Percentiles rank a stretch among this genome's conserved stretches.
Conservation (phyloP, 2,888 invertebrate species). For the Ligdia adustata region DNA sequence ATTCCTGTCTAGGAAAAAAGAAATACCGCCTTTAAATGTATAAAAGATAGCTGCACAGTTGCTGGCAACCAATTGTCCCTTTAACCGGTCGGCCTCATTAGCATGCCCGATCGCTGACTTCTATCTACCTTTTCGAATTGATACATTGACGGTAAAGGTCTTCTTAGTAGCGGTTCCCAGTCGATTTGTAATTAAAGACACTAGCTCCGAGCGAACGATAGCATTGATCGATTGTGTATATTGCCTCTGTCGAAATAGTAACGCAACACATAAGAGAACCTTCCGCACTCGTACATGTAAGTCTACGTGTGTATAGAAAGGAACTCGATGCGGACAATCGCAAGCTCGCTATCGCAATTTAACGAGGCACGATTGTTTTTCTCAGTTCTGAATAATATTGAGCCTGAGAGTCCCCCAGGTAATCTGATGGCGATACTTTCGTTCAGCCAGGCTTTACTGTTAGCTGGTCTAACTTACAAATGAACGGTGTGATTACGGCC, state of each 20-base stretch:
- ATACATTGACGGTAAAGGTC: constrained; percentile 74
- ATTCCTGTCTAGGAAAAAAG: constrained; percentile 55
- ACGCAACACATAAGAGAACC: constrained; percentile 29
- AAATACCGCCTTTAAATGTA: constrained; percentile 67
- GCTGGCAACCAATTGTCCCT: constrained; percentile 71
- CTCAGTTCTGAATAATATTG: constrained; percentile 83
- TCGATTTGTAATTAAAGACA: constrained; percentile 62
- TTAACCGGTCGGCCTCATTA: constrained; percentile 73
- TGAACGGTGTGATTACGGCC: constrained; percentile 80
- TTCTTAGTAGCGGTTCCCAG: constrained; percentile 55
- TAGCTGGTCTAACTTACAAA: constrained; percentile 76
- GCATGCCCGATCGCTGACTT: constrained; percentile 67
- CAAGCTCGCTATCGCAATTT: constrained; percentile 73
- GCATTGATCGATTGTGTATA: constrained; percentile 49
- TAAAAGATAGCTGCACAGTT: constrained; percentile 66
- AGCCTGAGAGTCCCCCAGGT: constrained; percentile 67
- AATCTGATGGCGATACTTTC: constrained; percentile 81
- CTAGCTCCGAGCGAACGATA: constrained; percentile 47
- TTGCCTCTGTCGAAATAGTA: constrained; percentile 35
- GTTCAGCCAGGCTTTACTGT: constrained; percentile 69
- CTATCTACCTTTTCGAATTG: constrained; percentile 67
- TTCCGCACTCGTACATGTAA: constrained; percentile 38
- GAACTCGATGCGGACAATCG: constrained; percentile 69
- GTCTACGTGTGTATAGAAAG: constrained; percentile 53
- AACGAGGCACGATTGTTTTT: constrained; percentile 83